Conservation (phyloP, 2,888 invertebrate genomes). For the Caenorhabditis sulstoni region DNA sequence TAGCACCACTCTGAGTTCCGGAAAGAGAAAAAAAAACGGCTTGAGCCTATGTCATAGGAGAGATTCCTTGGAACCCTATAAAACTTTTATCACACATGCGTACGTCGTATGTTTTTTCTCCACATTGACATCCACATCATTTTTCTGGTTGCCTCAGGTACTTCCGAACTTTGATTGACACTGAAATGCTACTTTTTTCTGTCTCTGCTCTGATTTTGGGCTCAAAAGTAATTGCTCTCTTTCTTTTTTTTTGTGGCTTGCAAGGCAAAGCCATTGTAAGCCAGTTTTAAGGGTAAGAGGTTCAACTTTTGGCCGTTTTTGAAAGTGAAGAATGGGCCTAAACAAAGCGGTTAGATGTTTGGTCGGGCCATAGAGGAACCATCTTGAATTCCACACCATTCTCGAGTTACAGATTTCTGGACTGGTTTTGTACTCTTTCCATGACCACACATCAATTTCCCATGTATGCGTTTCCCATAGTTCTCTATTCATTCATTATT, state of each 20-base stretch:
- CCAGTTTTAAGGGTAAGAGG: too few species aligned
- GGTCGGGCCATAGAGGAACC: not conserved
- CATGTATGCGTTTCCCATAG: not conserved
- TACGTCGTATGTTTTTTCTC: not conserved
- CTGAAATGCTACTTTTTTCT: not conserved
- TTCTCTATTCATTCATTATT: constrained; percentile 3
- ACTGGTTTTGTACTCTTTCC: not conserved
- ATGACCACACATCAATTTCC: not conserved
- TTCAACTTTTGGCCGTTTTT: too few species aligned
- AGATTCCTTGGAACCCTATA: not conserved
- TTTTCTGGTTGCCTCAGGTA: too few species aligned
- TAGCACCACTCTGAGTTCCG: not conserved
- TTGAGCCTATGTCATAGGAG: not conserved
- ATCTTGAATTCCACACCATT: constrained; percentile 4
- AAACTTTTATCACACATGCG: constrained; percentile 3
- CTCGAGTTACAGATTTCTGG: constrained; percentile 16
- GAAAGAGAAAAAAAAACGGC: not conserved
- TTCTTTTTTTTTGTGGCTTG: too few species aligned
- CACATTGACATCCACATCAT: too few species aligned
- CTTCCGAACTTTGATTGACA: constrained; percentile 9
- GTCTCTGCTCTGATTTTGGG: not conserved
- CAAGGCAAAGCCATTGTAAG: too few species aligned
- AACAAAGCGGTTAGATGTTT: not conserved
- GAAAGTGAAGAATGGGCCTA: too few species aligned
- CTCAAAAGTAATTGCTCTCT: not conserved